A percentile compares a stretch with the other conserved stretches of the same genome.
Evolutionary conservation across 2,797 vertebrate species (phyloP).

Genomic region (Gymnoscopelus braueri): DNA sequence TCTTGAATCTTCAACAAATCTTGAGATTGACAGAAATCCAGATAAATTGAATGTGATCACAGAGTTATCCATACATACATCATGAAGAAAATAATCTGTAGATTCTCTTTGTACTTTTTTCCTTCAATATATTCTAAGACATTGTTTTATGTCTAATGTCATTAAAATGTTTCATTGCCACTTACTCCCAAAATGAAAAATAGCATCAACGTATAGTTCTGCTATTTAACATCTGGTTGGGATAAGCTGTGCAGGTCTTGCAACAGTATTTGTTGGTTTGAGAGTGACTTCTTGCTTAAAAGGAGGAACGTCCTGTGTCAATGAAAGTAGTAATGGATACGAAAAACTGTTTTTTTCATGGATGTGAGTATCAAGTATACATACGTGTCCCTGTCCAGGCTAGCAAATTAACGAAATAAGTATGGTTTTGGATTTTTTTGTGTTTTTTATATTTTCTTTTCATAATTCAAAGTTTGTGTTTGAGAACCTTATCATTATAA

Average conservation of each 20-base stretch:
- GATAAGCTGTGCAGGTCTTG: background rate
- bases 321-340: background rate
- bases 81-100: background rate
- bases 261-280: background rate
- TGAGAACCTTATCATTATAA: too few species aligned
- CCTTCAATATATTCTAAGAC: background rate
- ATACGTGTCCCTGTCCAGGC: background rate
- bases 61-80: background rate
- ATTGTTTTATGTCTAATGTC: background rate
- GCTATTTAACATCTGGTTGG: conserved; percentile 6
- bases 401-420: too few species aligned
- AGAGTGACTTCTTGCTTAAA: background rate
- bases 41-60: conserved; percentile 7
- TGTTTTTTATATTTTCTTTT: too few species aligned
- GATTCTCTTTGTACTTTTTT: background rate
- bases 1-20: conserved; percentile 3
- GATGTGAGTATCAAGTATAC: background rate
- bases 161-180: conserved; percentile 7
- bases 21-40: conserved; percentile 1
- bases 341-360: background rate
- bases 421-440: too few species aligned
- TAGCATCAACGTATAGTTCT: conserved; percentile 3
- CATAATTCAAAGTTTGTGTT: too few species aligned
- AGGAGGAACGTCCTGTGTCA: background rate
- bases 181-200: conserved; percentile 10